These are phyloP conservation scores for Drosophila pseudotakahashii DNA, from an alignment of 2,888 invertebrate genomes.

Conservation along the genomic window DNA sequence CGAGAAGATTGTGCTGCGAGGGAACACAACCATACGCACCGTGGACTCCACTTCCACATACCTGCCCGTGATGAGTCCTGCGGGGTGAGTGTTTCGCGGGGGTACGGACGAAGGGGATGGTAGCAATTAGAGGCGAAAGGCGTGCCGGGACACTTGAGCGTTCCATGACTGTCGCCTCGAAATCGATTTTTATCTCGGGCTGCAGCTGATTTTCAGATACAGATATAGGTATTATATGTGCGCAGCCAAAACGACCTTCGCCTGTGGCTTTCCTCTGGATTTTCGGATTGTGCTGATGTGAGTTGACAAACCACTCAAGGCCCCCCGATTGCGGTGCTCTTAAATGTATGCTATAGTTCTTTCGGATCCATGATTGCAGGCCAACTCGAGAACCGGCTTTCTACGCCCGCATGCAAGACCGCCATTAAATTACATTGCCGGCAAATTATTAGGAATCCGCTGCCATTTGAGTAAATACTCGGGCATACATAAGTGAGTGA, in stretches of 20 bases:
- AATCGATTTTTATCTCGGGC: conserved; percentile 73
- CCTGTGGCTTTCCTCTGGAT: conserved; percentile 28
- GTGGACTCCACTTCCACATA: conserved; percentile 84
- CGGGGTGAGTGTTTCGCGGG: conserved; percentile 71
- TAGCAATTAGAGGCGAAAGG: conserved; percentile 30
- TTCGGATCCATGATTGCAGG: conserved; percentile 1
- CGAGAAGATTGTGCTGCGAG: conserved; percentile 83
- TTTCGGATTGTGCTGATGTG: conserved; percentile 7
- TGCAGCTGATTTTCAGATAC: conserved; percentile 65
- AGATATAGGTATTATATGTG: conserved; percentile 16
- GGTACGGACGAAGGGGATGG: background rate
- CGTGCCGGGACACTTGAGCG: conserved; percentile 59
- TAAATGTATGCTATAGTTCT: conserved; percentile 11
- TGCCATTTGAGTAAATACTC: conserved; percentile 32
- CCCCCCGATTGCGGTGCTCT: conserved; percentile 5
- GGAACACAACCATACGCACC: conserved; percentile 84
- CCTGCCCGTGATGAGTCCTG: conserved; percentile 78
- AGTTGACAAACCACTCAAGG: conserved; percentile 52
- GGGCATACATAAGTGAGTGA: conserved; percentile 28
- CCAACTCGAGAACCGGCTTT: conserved; percentile 27
- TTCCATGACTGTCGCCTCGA: conserved; percentile 51
- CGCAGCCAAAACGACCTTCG: conserved; percentile 54
- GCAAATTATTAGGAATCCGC: conserved; percentile 58
- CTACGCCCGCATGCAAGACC: conserved; percentile 55
- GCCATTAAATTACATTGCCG: conserved; percentile 56